Conservation (phyloP, 2,113 vertebrate genomes). For the Ascaphus truei region DNA sequence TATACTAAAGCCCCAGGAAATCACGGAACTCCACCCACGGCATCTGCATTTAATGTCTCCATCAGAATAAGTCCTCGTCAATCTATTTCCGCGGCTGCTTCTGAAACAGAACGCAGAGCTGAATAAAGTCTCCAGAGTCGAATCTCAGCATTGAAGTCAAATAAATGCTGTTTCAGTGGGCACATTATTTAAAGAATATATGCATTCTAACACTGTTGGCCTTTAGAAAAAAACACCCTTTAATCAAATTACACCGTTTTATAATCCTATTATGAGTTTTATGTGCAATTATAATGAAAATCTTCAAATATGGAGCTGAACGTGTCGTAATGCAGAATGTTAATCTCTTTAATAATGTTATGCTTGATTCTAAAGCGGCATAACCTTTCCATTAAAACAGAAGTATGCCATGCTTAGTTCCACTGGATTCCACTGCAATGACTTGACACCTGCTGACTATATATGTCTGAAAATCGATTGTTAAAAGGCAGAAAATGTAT, state of each 20-base stretch:
- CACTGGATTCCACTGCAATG: not conserved
- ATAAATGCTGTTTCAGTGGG: not conserved
- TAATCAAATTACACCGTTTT: conserved; percentile 26
- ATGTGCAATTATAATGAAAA: conserved; percentile 30
- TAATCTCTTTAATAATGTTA: conserved; percentile 29
- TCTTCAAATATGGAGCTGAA: conserved; percentile 6
- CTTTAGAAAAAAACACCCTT: conserved; percentile 15
- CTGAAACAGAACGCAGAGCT: not conserved
- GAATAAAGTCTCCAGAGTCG: not conserved
- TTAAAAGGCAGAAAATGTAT: not conserved
- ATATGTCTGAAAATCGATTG: not conserved
- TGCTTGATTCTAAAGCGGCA: conserved; percentile 7
- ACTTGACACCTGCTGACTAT: not conserved
- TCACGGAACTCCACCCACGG: not conserved
- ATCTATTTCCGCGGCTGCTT: not conserved
- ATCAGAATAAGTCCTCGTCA: not conserved
- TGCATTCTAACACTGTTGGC: conserved; percentile 15
- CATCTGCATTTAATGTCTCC: not conserved
- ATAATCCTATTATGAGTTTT: conserved; percentile 32
- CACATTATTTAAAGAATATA: conserved; percentile 19
- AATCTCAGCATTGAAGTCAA: not conserved
- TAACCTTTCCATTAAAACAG: conserved; percentile 7
- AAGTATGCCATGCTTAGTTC: not conserved
- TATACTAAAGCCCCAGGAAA: too few relatives aligned
- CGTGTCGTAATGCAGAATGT: conserved; percentile 12